These are phyloP conservation scores for Chlamydotis undulata DNA, from an alignment of 2,113 vertebrate genomes.

Conservation along the genomic window DNA sequence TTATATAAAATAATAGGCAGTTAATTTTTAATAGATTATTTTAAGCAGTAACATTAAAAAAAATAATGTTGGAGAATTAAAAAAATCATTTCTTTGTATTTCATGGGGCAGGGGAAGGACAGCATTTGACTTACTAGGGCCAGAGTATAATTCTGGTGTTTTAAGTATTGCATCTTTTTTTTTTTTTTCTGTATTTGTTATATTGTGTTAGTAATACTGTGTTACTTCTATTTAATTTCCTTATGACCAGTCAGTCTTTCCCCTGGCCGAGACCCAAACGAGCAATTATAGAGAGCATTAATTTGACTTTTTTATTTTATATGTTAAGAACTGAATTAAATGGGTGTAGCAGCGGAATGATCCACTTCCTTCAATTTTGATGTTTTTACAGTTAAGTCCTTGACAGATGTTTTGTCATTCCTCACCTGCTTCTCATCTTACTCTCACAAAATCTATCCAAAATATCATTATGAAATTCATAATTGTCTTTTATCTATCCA, in stretches of 20 bases:
- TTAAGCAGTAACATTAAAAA: neutral
- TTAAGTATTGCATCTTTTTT: neutral
- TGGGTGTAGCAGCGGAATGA: neutral
- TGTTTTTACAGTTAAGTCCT: neutral
- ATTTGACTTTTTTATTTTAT: neutral
- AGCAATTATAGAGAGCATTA: neutral
- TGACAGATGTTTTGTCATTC: neutral
- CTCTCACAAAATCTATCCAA: neutral
- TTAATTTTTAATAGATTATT: neutral
- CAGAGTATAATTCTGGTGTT: neutral
- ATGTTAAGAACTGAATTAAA: neutral
- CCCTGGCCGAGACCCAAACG: neutral
- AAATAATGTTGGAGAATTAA: neutral
- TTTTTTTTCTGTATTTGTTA: neutral
- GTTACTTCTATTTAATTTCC: neutral
- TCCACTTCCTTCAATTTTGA: neutral
- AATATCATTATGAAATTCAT: neutral
- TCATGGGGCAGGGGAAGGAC: fast-evolving
- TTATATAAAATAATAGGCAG: neutral
- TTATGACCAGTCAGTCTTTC: neutral
- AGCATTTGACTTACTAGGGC: neutral
- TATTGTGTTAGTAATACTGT: neutral
- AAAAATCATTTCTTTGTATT: neutral
- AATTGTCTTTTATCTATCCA: neutral
- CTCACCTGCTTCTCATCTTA: neutral